Evolutionary conservation across 2,888 invertebrate genomes (phyloP), one percentile per base, ranked within the genome.

Genomic region (Iselma pallidipennis): DNA sequence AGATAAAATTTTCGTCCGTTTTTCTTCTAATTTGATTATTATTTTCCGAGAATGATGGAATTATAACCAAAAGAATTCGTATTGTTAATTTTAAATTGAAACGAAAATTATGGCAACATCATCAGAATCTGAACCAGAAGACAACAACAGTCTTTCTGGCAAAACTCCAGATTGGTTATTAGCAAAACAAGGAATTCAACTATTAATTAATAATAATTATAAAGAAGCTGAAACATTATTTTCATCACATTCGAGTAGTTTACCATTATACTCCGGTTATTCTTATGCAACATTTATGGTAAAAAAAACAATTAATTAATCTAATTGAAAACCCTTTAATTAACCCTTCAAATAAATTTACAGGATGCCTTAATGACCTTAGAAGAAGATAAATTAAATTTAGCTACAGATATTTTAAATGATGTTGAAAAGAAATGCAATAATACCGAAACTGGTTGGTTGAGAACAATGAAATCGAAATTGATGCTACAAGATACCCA

Each of bases 301-400:
- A 76, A 71, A 73, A 68, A n/a, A n/a, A n/a, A n/a, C n/a, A 6
- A 16, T 51, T n/a, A 16, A 37, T 16, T 5, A 37, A 29, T 4
- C 2, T 12, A 49, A 26, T 55, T 55, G 9, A 45, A 23, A 6
- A 16, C 10, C 23, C 31, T 59, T 14, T 23, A 45, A 51, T 26
- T 29, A 55, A 55, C 12, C 21, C 4, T 2, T 51, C n/a, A 12
- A 52, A 45, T 23, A 37, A 25, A 54, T 57, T 80, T 80, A 49
- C 71, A 89, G 89, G 88, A 89, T 80, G 89, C 89, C 0, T 74
- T 89, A 54, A 88, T 89, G 86, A 87, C 88, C 9, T 89, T 88
- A 76, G 89, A 90, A 77, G 88, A 89, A 19, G 88, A 88, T 37
- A 88, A 87, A 77, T 81, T 90, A 25, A 82, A 82, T 25, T 80